phyloP scores from a whole-genome alignment of 2,113 vertebrate species.

The Macroglossus sobrinus region DNA sequence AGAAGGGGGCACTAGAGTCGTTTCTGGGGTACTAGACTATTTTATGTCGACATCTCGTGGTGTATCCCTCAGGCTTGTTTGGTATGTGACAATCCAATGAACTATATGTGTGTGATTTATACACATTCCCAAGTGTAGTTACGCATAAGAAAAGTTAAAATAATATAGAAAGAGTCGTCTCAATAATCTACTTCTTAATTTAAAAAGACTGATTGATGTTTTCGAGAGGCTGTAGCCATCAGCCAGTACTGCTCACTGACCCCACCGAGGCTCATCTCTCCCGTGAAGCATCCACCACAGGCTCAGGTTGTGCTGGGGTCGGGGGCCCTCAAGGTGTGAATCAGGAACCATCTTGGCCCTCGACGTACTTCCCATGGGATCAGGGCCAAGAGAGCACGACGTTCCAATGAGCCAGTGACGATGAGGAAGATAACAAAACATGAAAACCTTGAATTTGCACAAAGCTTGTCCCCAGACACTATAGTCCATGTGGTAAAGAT shows the following conservation, averaged over 20 bases:
- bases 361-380: neutral
- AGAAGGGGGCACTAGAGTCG: neutral
- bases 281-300: rapidly evolving
- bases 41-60: neutral
- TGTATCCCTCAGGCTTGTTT: neutral
- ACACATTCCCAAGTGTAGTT: neutral
- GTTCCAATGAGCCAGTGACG: rapidly evolving
- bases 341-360: neutral
- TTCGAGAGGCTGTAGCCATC: neutral
- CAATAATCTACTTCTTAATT: neutral
- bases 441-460: neutral
- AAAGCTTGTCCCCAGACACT: neutral
- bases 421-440: neutral
- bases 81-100: neutral
- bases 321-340: neutral
- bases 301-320: neutral
- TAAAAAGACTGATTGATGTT: neutral
- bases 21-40: neutral
- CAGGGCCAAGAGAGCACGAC: neutral
- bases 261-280: too few relatives aligned
- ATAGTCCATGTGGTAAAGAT: neutral
- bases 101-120: neutral
- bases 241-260: rapidly evolving
- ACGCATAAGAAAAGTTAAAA: neutral
- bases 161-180: neutral